phyloP scores from a whole-genome alignment of 2,888 invertebrate genomes.

The Thysanoteuthis rhombus region DNA sequence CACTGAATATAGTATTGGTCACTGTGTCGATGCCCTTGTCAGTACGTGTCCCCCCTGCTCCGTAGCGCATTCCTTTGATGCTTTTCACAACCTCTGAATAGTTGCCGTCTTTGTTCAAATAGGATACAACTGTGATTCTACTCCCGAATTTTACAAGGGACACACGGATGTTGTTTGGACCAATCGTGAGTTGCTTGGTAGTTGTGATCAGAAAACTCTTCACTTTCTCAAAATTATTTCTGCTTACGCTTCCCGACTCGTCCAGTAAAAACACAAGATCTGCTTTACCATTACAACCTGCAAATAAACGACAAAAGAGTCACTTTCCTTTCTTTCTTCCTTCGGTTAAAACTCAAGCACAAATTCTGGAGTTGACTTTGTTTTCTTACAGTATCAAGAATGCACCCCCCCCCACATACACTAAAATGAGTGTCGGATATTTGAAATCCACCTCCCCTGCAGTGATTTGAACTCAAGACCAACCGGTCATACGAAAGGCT shows the following conservation, averaged over 20 bases:
- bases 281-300: slow-evolving; percentile 33
- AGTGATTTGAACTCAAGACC: no score
- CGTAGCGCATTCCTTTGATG: slow-evolving; percentile 33
- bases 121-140: slow-evolving; percentile 24
- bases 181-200: slow-evolving; percentile 27
- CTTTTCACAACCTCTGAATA: slow-evolving; percentile 27
- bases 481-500: no score
- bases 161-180: slow-evolving; percentile 32
- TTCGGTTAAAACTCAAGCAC: no score
- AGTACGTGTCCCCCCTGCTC: slow-evolving; percentile 35
- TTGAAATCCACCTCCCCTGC: no score
- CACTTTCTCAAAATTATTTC: slow-evolving; percentile 35
- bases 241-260: slow-evolving; percentile 40
- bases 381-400: no score
- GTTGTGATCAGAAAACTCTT: slow-evolving; percentile 36
- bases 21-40: slow-evolving; percentile 29
- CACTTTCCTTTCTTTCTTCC: no score
- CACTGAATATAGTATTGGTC: slow-evolving; percentile 22
- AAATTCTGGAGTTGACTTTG: no score
- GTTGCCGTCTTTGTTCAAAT: slow-evolving; percentile 33
- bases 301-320: not conserved
- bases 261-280: slow-evolving; percentile 40
- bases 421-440: no score
- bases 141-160: slow-evolving; percentile 36
- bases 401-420: no score